Conservation (phyloP, 2,113 vertebrate genomes). For the Sorex fumeus region DNA sequence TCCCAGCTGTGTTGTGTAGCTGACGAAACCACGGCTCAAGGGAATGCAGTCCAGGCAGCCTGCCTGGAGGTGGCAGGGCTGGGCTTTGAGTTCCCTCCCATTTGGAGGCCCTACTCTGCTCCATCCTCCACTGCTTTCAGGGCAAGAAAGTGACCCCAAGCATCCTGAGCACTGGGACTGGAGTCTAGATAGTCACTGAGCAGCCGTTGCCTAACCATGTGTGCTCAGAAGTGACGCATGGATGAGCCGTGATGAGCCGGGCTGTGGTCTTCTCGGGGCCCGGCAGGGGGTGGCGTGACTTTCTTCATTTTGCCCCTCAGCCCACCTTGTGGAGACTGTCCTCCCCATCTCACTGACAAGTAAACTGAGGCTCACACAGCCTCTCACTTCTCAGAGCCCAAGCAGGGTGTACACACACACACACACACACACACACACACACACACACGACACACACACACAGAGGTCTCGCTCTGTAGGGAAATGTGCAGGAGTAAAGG, state of each 20-base stretch:
- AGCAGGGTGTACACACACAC: too few species aligned
- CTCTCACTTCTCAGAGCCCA: too few species aligned
- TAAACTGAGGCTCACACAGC: not conserved
- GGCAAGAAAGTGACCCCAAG: not conserved
- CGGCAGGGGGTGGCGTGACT: too few species aligned
- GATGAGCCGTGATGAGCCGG: too few species aligned
- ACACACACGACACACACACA: too few species aligned
- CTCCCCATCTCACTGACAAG: not conserved
- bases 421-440: too few species aligned
- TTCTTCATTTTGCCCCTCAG: not conserved
- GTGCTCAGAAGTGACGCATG: too few species aligned
- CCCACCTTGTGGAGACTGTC: not conserved
- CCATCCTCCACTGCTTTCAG: accelerated
- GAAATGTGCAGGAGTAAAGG: too few species aligned
- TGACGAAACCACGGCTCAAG: not conserved
- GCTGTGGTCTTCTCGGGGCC: too few species aligned
- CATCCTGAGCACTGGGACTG: accelerated
- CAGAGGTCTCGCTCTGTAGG: too few species aligned
- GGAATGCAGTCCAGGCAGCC: not conserved
- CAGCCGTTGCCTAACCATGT: accelerated
- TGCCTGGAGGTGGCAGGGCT: not conserved
- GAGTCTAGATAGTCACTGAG: not conserved
- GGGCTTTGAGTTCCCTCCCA: not conserved
- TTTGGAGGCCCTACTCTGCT: not conserved
- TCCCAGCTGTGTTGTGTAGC: not conserved